Evolutionary conservation across 1,140 invertebrate genomes (phyloP).

Genomic region (Neodiprion lecontei): DNA sequence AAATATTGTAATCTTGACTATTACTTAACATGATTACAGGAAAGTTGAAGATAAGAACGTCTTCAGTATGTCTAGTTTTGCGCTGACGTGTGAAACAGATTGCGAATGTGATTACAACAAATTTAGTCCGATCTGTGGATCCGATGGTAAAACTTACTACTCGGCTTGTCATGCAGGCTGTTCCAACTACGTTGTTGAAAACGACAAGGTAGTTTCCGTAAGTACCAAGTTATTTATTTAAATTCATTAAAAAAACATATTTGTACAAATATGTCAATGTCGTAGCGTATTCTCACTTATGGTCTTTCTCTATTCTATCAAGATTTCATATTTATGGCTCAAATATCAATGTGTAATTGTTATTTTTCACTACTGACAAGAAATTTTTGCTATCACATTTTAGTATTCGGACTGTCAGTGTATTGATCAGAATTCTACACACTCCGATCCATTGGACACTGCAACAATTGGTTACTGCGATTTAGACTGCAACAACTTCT

Average conservation of each 20-base stretch:
- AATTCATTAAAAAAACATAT: background rate
- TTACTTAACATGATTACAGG: background rate
- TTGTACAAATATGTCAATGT: no score
- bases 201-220: constrained; percentile 68
- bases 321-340: constrained; percentile 8
- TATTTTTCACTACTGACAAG: constrained; percentile 11
- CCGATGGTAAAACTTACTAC: constrained; percentile 81
- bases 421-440: constrained; percentile 60
- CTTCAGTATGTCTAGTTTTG: constrained; percentile 58
- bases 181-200: constrained; percentile 65
- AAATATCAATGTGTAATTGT: background rate
- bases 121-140: constrained; percentile 84
- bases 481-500: constrained; percentile 79
- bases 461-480: constrained; percentile 80
- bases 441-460: constrained; percentile 36
- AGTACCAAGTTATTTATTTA: constrained; percentile 24
- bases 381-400: constrained; percentile 25
- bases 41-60: background rate
- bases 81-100: constrained; percentile 69
- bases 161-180: constrained; percentile 92
- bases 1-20: no score
- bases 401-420: constrained; percentile 81
- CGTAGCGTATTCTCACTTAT: background rate
- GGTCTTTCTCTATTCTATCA: constrained; percentile 10
- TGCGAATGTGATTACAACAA: constrained; percentile 78